These are phyloP conservation scores for Diceros bicornis DNA, from an alignment of 2,797 vertebrate genomes.

Conservation along the genomic window DNA sequence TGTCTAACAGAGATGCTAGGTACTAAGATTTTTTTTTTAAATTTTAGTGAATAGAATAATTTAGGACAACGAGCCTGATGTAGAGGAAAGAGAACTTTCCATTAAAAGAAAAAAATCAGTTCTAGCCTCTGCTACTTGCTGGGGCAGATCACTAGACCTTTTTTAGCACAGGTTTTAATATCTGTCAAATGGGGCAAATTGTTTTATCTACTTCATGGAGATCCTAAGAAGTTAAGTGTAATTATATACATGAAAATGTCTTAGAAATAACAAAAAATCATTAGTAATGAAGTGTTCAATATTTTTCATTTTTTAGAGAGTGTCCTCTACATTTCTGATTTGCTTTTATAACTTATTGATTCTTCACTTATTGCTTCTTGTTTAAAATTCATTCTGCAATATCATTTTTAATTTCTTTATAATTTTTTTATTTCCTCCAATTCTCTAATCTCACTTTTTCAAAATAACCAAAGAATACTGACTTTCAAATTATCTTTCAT, in stretches of 20 bases:
- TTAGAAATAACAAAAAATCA: constrained; percentile 12
- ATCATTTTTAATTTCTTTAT: constrained; percentile 36
- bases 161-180: background rate
- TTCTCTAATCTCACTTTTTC: constrained; percentile 29
- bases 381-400: constrained; percentile 50
- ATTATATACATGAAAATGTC: background rate
- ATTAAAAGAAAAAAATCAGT: background rate
- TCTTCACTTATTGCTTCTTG: constrained; percentile 41
- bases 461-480: constrained; percentile 33
- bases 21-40: background rate
- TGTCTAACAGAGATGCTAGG: background rate
- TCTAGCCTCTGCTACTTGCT: background rate
- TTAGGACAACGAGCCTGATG: background rate
- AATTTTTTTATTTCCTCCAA: constrained; percentile 39
- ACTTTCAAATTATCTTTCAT: background rate
- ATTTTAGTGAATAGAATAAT: background rate
- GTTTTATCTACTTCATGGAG: background rate
- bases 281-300: background rate
- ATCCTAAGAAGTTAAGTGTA: background rate
- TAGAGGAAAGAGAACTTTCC: background rate
- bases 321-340: background rate
- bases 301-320: constrained; percentile 23
- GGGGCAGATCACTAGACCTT: background rate
- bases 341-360: constrained; percentile 24
- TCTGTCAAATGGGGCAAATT: constrained; percentile 25